These are phyloP conservation scores for Phaedon cochleariae DNA, from an alignment of 2,888 invertebrate genomes.

Conservation along the genomic window DNA sequence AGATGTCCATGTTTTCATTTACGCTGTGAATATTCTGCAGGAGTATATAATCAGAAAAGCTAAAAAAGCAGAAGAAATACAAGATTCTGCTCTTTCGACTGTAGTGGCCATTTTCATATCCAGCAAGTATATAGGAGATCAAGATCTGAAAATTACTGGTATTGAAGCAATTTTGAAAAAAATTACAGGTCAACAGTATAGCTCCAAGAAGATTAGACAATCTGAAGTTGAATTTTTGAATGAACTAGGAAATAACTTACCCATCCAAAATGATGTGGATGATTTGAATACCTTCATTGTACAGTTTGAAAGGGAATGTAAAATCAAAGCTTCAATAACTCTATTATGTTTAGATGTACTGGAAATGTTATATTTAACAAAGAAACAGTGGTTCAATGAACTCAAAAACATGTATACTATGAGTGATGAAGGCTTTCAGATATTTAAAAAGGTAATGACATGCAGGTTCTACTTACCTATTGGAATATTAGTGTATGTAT, in stretches of 20 bases:
- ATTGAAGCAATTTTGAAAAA: conserved; percentile 46
- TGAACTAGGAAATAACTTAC: conserved; percentile 48
- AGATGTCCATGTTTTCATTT: conserved; percentile 54
- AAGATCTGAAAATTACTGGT: conserved; percentile 47
- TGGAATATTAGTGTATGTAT: conserved; percentile 50
- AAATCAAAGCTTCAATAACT: conserved; percentile 46
- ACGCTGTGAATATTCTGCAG: conserved; percentile 52
- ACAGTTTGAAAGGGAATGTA: conserved; percentile 48
- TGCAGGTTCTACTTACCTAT: conserved; percentile 53
- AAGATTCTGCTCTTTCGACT: conserved; percentile 48
- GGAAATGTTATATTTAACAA: conserved; percentile 48
- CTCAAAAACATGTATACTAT: conserved; percentile 50
- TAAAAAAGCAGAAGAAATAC: conserved; percentile 39
- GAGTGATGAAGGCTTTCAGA: conserved; percentile 42
- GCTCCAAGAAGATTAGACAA: conserved; percentile 37
- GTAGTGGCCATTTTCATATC: conserved; percentile 49
- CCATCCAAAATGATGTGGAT: conserved; percentile 50
- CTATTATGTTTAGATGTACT: conserved; percentile 52
- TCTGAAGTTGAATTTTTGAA: conserved; percentile 51
- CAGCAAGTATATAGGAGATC: conserved; percentile 52
- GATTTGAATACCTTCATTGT: conserved; percentile 54
- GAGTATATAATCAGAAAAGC: conserved; percentile 49
- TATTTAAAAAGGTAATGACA: conserved; percentile 49
- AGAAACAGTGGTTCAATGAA: conserved; percentile 46
- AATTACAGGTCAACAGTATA: conserved; percentile 43